Conservation (phyloP, 2,888 invertebrate genomes). For the Actias luna region DNA sequence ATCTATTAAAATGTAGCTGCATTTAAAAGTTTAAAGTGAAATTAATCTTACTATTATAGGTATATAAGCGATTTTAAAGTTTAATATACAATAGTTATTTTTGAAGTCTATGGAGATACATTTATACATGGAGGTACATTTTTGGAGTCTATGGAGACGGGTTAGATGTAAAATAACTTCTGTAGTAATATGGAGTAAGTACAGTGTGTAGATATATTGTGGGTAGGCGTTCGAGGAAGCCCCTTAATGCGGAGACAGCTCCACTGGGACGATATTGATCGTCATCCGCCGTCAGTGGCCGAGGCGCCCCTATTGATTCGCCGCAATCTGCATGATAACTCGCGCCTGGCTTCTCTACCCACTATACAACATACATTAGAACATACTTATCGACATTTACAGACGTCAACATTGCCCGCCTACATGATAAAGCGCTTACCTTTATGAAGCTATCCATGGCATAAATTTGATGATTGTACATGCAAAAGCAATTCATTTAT, state of each 20-base stretch:
- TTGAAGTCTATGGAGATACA: no score
- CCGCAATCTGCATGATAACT: constrained; percentile 81
- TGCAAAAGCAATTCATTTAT: constrained; percentile 15
- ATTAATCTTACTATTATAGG: neutral
- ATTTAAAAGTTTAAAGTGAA: neutral
- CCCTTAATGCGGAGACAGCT: constrained; percentile 80
- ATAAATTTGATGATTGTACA: constrained; percentile 15
- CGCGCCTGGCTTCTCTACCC: constrained; percentile 70
- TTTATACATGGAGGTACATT: neutral
- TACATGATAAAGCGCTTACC: constrained; percentile 32
- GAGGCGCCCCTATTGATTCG: constrained; percentile 80
- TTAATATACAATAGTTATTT: neutral
- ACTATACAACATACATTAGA: constrained; percentile 55
- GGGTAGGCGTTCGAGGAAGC: constrained; percentile 79
- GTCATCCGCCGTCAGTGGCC: constrained; percentile 80
- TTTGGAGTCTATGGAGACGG: neutral
- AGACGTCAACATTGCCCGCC: constrained; percentile 28
- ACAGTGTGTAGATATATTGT: constrained; percentile 62
- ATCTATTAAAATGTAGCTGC: no score
- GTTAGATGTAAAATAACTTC: constrained; percentile 16
- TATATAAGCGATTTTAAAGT: neutral
- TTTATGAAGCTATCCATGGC: constrained; percentile 30
- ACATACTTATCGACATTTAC: constrained; percentile 47
- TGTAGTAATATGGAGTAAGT: constrained; percentile 38
- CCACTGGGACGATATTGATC: constrained; percentile 79